phyloP scores from a whole-genome alignment of 2,797 vertebrate genomes.

The Clarias pachynema region DNA sequence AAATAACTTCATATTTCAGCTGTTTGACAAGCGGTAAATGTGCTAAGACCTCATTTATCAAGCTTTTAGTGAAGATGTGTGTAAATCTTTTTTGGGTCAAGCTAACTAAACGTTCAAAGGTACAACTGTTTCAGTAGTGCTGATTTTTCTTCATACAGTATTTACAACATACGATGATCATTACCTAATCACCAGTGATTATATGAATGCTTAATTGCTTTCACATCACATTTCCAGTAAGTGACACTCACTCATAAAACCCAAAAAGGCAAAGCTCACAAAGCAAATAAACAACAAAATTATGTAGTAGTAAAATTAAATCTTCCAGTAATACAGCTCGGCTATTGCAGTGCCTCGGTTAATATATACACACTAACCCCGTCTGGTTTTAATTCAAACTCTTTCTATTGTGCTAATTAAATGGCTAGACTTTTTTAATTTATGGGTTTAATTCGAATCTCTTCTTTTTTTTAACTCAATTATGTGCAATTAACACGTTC shows the following conservation, averaged over 20 bases:
- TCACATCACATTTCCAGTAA: neutral
- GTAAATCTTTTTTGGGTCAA: neutral
- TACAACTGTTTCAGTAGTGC: neutral
- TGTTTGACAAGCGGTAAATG: constrained; percentile 1
- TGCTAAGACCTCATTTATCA: neutral
- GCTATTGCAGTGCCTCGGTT: neutral
- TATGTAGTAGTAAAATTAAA: neutral
- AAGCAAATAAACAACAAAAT: neutral
- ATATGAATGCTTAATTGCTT: neutral
- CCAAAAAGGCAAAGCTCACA: neutral
- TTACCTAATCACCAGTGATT: neutral
- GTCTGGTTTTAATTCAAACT: neutral
- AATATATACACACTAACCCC: neutral
- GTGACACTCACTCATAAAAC: neutral
- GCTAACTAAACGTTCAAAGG: neutral
- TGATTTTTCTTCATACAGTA: neutral
- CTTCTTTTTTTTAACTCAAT: neutral
- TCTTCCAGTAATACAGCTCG: neutral
- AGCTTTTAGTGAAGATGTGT: neutral
- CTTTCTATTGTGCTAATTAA: neutral
- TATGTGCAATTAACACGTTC: neutral
- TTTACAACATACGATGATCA: neutral
- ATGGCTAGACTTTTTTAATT: neutral
- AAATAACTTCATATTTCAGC: neutral
- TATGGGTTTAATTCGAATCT: neutral